Evolutionary conservation across 2,888 invertebrate species (phyloP), one percentile per base, ranked within the genome.

Genomic region (Euplagia quadripunctaria): DNA sequence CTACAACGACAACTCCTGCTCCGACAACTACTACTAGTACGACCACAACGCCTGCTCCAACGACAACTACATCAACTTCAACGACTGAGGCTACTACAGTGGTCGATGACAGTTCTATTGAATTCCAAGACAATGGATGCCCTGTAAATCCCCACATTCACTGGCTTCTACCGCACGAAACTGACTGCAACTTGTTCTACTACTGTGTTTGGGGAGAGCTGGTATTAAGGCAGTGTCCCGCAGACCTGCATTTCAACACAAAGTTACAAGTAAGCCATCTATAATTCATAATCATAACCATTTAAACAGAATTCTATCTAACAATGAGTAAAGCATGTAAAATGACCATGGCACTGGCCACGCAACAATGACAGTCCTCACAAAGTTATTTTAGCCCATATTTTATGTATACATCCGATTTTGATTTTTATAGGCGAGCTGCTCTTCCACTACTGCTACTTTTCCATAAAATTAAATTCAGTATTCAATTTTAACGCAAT

Each of bases 171-270:
- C 90, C 92, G 3, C 86, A 90, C 75, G 86, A 84, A 61, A 74
- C 81, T 9, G 83, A 90, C 70, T 93, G 92, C 84, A 88, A 82
- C 66, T 79, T 83, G 4, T 93, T 92, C 88, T 93, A 92, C 81
- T 88, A 89, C 79, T 93, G 93, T 79, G 90, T 90, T 42, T 88
- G 89, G 87, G 92, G 92, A 52, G 41, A 71, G 84, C 20, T 86
- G 83, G 70, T 88, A 6, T 78, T 82, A 17, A 85, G 85, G 61
- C 42, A 82, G 17, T 94, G 93, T 67, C 76, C 91, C 4, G 31
- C 64, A 1, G 71, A 79, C 0, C 80, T 91, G 17, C 90, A 92
- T 79, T 94, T 94, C 84, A 92, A 93, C 82, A 85, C 83, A 51
- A 52, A 64, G 4, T 71, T 90, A 4, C 92, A 92, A 88, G 93